These are phyloP conservation scores for Alaudala cheleensis DNA, from an alignment of 2,113 vertebrate species.

Conservation along the genomic window DNA sequence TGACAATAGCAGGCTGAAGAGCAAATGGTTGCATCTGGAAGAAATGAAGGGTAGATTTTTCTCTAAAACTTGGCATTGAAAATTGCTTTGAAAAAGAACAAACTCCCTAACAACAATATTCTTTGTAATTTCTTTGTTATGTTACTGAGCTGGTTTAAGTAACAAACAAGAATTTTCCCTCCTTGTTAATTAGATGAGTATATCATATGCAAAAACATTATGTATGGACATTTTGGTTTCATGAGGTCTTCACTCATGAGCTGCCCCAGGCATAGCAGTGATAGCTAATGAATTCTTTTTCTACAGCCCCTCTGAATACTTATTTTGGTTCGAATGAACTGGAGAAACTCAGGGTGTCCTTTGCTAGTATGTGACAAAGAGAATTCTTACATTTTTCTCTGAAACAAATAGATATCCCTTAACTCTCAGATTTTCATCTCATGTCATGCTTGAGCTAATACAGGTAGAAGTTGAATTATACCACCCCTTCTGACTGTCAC, in stretches of 20 bases:
- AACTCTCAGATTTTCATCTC: neutral
- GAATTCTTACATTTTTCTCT: constrained; percentile 13
- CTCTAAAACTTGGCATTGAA: constrained; percentile 65
- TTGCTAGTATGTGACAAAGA: constrained; percentile 22
- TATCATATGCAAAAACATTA: constrained; percentile 34
- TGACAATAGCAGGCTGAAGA: constrained; percentile 32
- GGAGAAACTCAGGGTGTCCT: constrained; percentile 11
- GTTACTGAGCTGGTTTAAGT: constrained; percentile 49
- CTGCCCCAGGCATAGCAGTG: neutral
- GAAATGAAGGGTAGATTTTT: constrained; percentile 65
- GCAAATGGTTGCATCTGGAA: constrained; percentile 59
- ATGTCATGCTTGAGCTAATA: neutral
- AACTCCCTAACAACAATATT: constrained; percentile 9
- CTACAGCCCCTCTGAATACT: neutral
- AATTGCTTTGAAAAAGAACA: constrained; percentile 48
- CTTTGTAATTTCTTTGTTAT: constrained; percentile 50
- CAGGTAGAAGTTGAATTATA: neutral
- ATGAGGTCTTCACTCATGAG: constrained; percentile 39
- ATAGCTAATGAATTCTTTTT: constrained; percentile 20
- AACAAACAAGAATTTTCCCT: constrained; percentile 25
- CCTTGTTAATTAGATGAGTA: constrained; percentile 61
- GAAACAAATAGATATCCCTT: neutral
- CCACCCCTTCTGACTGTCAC: neutral
- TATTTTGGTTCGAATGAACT: neutral
- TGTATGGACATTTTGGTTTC: constrained; percentile 51